Base-by-base conservation (phyloP, 1,140 invertebrate genomes). In the Zelostemma sp. region DNA sequence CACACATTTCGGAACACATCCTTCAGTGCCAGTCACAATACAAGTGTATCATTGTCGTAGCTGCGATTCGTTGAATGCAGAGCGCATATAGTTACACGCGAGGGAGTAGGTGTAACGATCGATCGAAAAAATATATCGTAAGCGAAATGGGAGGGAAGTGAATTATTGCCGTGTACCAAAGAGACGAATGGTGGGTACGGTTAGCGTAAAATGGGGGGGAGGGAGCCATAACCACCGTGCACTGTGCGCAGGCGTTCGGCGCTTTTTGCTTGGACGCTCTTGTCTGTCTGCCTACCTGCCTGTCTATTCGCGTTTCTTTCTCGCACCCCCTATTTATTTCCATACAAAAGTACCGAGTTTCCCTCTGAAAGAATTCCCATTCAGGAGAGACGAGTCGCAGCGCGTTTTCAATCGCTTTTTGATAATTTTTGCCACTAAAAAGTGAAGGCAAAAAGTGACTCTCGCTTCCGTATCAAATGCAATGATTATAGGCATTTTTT, bases 101-200 rank as follows among this genome's bases (percentile, higher is more conserved):
- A 70, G 61, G 68, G 57, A 64, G 68, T 70, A 60, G 64, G 58
- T 68, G 64, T 68, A 68, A 70, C 68, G 68, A 70, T 71, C 62
- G 68, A 71, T 71, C 53, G 58, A 66, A 66, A 71, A 70, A 66
- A 69, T 73, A 72, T 80, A 79, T 78, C 75, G 75, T 66, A 68
- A 68, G 72, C 75, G 74, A 79, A 81, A 81, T 78, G 78, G 77
- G 57, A 74, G 72, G 75, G 73, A 80, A 80, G 78, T 80, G 79
- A 81, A 81, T 80, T 80, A 81, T 79, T 77, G 73, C 68, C 68
- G 64, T 72, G 73, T 71, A 73, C 66, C 69, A 63, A 64, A 71
- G 70, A 73, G 73, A 74, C 68, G 73, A 75, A 77, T 74, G 62
- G 65, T 61, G 68, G 57, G 58, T 60, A 65, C 54, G 53, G 60